Base-by-base conservation (phyloP, 2,797 vertebrate genomes). In the Neostethus bicornis region DNA sequence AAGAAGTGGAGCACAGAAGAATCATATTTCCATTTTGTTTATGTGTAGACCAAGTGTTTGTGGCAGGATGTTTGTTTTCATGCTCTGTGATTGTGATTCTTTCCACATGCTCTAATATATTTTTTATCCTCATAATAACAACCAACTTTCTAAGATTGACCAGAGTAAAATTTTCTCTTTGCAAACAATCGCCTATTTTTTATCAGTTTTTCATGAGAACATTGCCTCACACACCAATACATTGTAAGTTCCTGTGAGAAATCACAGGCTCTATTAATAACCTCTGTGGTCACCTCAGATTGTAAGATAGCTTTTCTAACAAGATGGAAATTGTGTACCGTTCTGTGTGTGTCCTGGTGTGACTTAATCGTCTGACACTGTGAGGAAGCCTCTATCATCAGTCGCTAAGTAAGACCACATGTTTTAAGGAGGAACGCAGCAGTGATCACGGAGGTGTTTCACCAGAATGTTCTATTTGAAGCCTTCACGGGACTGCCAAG, bases 31-130 rank as follows among this genome's bases (percentile, higher is more conserved):
- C 39, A 49, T 39, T 31, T 70, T 57, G 63, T 25, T 52, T 70
- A 55, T 66, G 47, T 39, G 49, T 58, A 35, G 41, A 70, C 48
- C 42, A 75, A 67, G 64, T 85, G 76, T 85, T 78, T 83, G 74
- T 78, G 71, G 75, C 62, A 75, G 83, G 80, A 83, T 72, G 80
- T 87, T 77, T 76, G 73, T 86, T 73, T 72, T 70, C 35, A 47
- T 70, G 60, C 51, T 73, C 46, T 57, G 51, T 66, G 63, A 70
- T 60, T 78, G 74, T 89, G 85, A 90, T 89, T 86, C 64, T 70
- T 87, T 86, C 84, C 85, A 86, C 82, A 87, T 88, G 88, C 66
- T 79, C 58, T 69, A 48, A 70, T 81, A 78, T 89, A 79, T 90
- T 88, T 89, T 91, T 86, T 84, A 70, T 73, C 70, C 71, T 83